Percentiles rank a stretch among this genome's conserved stretches.
These are phyloP conservation scores for Platichthys stellatus DNA, from an alignment of 2,113 vertebrate species.

Conservation along the genomic window DNA sequence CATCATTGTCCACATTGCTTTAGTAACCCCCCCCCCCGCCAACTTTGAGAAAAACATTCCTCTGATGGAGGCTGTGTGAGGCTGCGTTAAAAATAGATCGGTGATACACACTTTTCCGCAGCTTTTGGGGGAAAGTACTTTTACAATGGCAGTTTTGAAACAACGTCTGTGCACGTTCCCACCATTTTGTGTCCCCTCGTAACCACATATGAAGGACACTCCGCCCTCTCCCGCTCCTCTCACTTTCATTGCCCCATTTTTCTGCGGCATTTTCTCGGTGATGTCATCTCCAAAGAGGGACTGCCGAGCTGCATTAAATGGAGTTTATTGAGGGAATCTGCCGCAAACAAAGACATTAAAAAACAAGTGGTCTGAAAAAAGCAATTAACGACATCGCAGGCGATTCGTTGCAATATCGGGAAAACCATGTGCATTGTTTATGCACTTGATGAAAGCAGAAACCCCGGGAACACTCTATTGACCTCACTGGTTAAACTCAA, in stretches of 20 bases:
- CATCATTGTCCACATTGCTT: constrained; percentile 46
- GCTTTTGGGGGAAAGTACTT: constrained; percentile 55
- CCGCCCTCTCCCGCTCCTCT: constrained; percentile 58
- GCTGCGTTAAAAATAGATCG: constrained; percentile 58
- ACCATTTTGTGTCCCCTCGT: constrained; percentile 52
- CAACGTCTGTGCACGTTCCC: constrained; percentile 49
- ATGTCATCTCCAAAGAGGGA: constrained; percentile 68
- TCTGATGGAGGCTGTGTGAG: constrained; percentile 26
- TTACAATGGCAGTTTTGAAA: constrained; percentile 56
- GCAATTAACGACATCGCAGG: constrained; percentile 37
- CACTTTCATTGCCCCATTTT: constrained; percentile 70
- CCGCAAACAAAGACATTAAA: constrained; percentile 71
- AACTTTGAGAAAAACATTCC: constrained; percentile 41
- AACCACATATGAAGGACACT: constrained; percentile 55
- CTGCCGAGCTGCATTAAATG: constrained; percentile 63
- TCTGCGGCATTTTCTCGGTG: constrained; percentile 63
- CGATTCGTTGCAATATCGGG: constrained; percentile 31
- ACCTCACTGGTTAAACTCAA: too few species aligned
- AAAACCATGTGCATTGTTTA: background rate
- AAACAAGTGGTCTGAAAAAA: constrained; percentile 45
- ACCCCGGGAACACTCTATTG: background rate
- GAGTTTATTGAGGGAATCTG: constrained; percentile 70
- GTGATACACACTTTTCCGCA: constrained; percentile 51
- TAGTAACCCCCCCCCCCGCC: constrained; percentile 35
- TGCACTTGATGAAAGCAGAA: constrained; percentile 20